Conservation (phyloP, 2,113 vertebrate species). For the Apus apus region DNA sequence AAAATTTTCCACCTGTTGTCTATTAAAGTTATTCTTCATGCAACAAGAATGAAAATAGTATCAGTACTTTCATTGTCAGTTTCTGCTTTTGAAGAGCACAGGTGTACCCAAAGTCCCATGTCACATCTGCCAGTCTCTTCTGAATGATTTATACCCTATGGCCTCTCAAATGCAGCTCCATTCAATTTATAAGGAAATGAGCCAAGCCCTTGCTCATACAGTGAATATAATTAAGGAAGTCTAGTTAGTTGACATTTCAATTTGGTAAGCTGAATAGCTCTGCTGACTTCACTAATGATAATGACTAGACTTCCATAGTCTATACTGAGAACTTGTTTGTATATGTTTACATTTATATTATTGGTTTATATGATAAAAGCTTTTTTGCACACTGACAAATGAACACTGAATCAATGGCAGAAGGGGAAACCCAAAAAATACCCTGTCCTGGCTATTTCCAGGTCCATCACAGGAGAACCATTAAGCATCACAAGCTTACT, state of each 20-base stretch:
- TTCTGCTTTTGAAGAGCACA: not conserved
- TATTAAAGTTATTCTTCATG: not conserved
- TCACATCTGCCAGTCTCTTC: not conserved
- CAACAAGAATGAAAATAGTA: not conserved
- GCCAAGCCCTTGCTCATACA: not conserved
- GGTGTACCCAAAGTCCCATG: not conserved
- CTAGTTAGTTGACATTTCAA: not conserved
- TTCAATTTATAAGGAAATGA: not conserved
- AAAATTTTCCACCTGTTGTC: not conserved
- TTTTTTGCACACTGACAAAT: not conserved
- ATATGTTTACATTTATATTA: not conserved
- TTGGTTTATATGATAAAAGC: not conserved
- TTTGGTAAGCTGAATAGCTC: not conserved
- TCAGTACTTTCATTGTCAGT: not conserved
- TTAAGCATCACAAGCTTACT: not conserved
- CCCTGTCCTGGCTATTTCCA: not conserved
- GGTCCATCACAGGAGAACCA: not conserved
- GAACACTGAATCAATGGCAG: not conserved
- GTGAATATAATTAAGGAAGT: not conserved
- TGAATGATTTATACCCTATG: not conserved
- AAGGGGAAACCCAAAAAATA: not conserved
- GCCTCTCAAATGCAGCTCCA: not conserved
- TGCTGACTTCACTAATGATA: not conserved
- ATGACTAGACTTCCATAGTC: not conserved
- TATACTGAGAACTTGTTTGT: not conserved